Conservation (phyloP, 2,888 invertebrate genomes). For the Dryocosmus kuriphilus region DNA sequence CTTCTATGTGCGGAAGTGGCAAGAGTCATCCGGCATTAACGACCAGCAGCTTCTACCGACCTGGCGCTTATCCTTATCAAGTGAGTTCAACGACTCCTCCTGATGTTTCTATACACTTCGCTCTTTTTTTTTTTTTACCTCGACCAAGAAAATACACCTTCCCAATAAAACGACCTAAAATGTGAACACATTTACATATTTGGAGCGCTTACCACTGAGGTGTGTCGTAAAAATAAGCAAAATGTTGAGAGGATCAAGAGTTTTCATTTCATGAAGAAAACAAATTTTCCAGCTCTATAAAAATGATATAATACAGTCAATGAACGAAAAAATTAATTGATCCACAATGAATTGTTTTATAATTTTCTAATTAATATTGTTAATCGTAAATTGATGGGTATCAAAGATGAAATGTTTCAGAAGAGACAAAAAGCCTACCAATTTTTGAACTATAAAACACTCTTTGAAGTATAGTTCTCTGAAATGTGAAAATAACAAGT, state of each 20-base stretch:
- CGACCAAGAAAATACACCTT: neutral
- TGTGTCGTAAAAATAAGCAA: neutral
- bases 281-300: too few species aligned
- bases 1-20: conserved; percentile 83
- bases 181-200: neutral
- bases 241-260: neutral
- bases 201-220: neutral
- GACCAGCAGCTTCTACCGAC: conserved; percentile 81
- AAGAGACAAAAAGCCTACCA: too few species aligned
- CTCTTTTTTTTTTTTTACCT: conserved; percentile 3
- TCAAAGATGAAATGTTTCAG: too few species aligned
- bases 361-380: too few species aligned
- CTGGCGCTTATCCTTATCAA: conserved; percentile 75
- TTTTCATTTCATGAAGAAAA: too few species aligned
- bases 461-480: too few species aligned
- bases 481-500: too few species aligned
- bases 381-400: too few species aligned
- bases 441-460: too few species aligned
- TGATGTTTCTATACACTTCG: conserved; percentile 12
- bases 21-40: conserved; percentile 83
- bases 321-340: too few species aligned
- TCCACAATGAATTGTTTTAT: too few species aligned
- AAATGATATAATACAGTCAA: too few species aligned
- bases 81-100: conserved; percentile 64
- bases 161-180: neutral